Percentiles rank a stretch among this genome's conserved stretches.
These are phyloP conservation scores for Trematomus loennbergii DNA, from an alignment of 2,113 vertebrate genomes.

Conservation along the genomic window DNA sequence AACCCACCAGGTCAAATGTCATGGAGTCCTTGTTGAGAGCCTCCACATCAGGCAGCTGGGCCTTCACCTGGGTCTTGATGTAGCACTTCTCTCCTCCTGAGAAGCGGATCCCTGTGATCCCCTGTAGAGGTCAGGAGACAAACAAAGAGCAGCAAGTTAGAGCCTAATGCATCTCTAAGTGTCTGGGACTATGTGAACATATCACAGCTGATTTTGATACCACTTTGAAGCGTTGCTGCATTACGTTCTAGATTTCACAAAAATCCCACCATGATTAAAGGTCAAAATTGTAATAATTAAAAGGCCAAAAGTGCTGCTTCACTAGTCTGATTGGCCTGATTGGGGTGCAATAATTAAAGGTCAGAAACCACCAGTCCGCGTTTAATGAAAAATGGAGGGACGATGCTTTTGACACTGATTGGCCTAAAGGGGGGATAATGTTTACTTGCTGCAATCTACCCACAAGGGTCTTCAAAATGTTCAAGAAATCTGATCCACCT, in stretches of 20 bases:
- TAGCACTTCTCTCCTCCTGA: constrained; percentile 94
- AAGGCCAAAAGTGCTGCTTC: constrained; percentile 56
- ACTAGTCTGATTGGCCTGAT: constrained; percentile 64
- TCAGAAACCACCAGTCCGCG: constrained; percentile 63
- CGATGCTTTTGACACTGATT: constrained; percentile 56
- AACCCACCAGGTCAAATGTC: constrained; percentile 90
- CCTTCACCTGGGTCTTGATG: constrained; percentile 95
- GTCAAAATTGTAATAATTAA: constrained; percentile 58
- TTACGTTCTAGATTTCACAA: constrained; percentile 1
- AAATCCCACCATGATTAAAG: constrained; percentile 56
- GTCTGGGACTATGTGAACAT: constrained; percentile 10
- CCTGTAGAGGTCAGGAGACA: constrained; percentile 75
- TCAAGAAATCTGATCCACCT: constrained; percentile 35
- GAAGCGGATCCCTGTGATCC: constrained; percentile 95
- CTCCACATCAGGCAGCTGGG: constrained; percentile 89
- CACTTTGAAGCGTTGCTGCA: neutral
- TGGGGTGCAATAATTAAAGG: constrained; percentile 68
- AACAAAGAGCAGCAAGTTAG: neutral
- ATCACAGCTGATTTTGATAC: constrained; percentile 7
- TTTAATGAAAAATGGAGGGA: constrained; percentile 56
- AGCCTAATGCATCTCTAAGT: neutral
- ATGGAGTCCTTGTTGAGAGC: constrained; percentile 87
- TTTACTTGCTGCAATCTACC: constrained; percentile 25
- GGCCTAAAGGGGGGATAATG: constrained; percentile 51
- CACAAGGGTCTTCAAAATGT: constrained; percentile 23